These are phyloP conservation scores for Ovis aries DNA, from an alignment of 2,113 vertebrate species.

Conservation along the genomic window DNA sequence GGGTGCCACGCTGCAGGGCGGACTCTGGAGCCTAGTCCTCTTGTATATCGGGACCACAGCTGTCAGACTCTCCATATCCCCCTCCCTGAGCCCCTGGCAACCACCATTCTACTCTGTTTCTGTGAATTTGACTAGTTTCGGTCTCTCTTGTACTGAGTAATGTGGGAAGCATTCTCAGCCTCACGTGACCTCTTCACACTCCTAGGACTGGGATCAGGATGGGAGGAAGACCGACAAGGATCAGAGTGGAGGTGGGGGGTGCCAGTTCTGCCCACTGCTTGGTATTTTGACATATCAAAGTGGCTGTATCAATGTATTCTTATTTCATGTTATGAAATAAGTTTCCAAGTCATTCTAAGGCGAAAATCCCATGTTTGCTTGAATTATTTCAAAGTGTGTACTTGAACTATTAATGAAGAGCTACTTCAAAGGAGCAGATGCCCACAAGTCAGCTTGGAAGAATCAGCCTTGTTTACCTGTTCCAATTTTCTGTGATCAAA, in stretches of 20 bases:
- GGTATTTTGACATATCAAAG: background rate
- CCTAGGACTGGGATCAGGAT: background rate
- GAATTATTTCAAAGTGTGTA: background rate
- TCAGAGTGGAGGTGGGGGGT: background rate
- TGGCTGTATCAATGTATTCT: background rate
- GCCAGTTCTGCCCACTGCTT: background rate
- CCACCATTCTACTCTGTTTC: background rate
- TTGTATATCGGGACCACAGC: background rate
- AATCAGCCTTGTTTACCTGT: background rate
- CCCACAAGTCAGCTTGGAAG: background rate
- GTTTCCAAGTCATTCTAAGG: background rate
- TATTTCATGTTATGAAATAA: background rate
- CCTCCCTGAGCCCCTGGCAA: background rate
- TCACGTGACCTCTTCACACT: background rate
- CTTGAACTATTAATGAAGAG: background rate
- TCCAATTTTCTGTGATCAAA: background rate
- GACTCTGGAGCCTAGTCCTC: background rate
- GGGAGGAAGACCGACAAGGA: background rate
- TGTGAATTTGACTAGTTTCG: background rate
- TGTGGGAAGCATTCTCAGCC: background rate
- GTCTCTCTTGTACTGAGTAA: background rate
- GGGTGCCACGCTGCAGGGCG: accelerated
- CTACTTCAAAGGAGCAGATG: background rate
- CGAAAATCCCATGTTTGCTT: background rate
- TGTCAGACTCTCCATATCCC: background rate